phyloP scores from a whole-genome alignment of 2,797 vertebrate species.

The Scomberomorus guttatus region DNA sequence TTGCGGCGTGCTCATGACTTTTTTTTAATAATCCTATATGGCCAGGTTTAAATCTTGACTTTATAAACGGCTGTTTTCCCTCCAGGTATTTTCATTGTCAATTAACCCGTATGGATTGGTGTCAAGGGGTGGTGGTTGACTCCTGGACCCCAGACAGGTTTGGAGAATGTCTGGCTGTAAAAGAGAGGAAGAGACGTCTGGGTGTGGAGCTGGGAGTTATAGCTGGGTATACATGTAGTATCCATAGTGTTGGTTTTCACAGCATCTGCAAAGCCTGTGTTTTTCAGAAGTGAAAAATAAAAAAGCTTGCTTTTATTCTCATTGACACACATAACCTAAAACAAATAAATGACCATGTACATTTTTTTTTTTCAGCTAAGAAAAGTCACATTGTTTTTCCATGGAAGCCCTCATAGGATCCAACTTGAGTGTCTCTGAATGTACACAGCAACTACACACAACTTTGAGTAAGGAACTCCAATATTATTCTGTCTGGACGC shows the following conservation, averaged over 20 bases:
- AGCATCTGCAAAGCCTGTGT: neutral
- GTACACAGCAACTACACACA: neutral
- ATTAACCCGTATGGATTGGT: slow-evolving; percentile 78
- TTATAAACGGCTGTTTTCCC: slow-evolving; percentile 56
- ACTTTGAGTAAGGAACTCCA: slow-evolving; percentile 41
- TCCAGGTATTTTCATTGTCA: slow-evolving; percentile 80
- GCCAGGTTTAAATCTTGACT: slow-evolving; percentile 64
- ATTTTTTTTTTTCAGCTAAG: neutral
- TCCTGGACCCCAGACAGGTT: slow-evolving; percentile 65
- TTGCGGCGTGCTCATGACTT: slow-evolving; percentile 49
- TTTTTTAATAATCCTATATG: slow-evolving; percentile 68
- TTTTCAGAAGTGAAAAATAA: neutral
- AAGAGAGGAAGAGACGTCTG: slow-evolving; percentile 62
- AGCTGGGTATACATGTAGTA: slow-evolving; percentile 23
- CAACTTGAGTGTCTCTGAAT: slow-evolving; percentile 8
- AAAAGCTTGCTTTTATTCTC: neutral
- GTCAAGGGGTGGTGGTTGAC: slow-evolving; percentile 76
- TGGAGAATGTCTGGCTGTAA: slow-evolving; percentile 68
- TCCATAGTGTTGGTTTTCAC: slow-evolving; percentile 23
- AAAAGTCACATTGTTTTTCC: slow-evolving; percentile 18
- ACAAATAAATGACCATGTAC: slow-evolving; percentile 13
- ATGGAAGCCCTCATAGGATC: neutral
- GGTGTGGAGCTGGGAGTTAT: slow-evolving; percentile 56
- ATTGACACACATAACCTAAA: neutral
- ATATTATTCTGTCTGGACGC: slow-evolving; percentile 46